Percentiles rank a stretch among this genome's conserved stretches.
These are phyloP conservation scores for Herpetotheres cachinnans DNA, from an alignment of 2,113 vertebrate species.

Conservation along the genomic window DNA sequence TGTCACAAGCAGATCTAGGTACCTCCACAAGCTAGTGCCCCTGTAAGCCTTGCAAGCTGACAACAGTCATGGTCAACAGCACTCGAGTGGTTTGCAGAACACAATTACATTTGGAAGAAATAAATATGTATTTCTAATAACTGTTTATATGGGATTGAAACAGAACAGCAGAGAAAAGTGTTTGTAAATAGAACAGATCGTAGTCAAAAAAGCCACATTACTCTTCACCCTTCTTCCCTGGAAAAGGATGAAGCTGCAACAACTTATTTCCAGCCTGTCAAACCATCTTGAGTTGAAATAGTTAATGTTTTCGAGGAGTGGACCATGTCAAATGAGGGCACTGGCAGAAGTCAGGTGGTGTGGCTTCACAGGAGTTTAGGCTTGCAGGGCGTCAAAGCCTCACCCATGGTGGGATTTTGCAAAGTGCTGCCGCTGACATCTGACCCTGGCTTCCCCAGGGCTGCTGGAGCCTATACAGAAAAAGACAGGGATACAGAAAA, in stretches of 20 bases:
- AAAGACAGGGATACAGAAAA: neutral
- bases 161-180: neutral
- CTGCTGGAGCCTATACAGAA: neutral
- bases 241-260: neutral
- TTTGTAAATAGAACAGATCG: neutral
- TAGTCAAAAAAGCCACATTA: neutral
- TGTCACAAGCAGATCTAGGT: neutral
- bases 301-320: neutral
- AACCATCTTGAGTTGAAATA: neutral
- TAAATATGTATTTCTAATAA: constrained; percentile 49
- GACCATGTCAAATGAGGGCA: neutral
- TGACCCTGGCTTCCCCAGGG: neutral
- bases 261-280: neutral
- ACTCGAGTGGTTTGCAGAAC: neutral
- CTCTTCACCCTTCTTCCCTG: neutral
- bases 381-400: neutral
- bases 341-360: neutral
- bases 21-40: neutral
- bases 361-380: neutral
- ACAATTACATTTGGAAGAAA: constrained; percentile 29
- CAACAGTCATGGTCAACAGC: constrained; percentile 34
- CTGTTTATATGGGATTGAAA: neutral
- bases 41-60: neutral
- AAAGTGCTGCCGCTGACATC: neutral
- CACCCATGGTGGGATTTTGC: neutral